A percentile compares a stretch with the other conserved stretches of the same genome.
Conservation (phyloP, 2,888 invertebrate genomes). For the Pyrrhia umbra region DNA sequence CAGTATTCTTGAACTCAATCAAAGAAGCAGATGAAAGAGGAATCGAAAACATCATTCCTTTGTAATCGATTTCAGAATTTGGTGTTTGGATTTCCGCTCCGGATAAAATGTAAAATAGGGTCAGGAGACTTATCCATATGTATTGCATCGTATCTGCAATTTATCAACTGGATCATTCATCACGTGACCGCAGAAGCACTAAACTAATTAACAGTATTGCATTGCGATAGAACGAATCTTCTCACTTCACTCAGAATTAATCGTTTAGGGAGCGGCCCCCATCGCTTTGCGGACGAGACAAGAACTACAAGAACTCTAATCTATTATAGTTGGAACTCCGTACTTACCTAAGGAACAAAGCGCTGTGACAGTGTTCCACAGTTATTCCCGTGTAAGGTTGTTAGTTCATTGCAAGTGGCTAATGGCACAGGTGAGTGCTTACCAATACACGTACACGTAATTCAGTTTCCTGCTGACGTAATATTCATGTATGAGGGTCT, state of each 20-base stretch:
- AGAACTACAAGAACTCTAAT: slow-evolving; percentile 70
- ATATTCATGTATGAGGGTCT: slow-evolving; percentile 46
- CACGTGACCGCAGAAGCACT: slow-evolving; percentile 66
- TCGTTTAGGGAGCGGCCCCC: slow-evolving; percentile 66
- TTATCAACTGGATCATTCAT: slow-evolving; percentile 68
- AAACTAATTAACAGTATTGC: slow-evolving; percentile 70
- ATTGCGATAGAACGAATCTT: slow-evolving; percentile 57
- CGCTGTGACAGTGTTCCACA: slow-evolving; percentile 32
- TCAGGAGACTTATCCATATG: slow-evolving; percentile 48
- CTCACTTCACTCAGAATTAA: slow-evolving; percentile 68
- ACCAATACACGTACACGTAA: slow-evolving; percentile 40
- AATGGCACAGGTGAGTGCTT: slow-evolving; percentile 58
- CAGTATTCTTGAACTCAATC: slow-evolving; percentile 47
- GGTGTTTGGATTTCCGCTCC: slow-evolving; percentile 21
- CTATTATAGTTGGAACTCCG: slow-evolving; percentile 62
- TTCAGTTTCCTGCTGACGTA: slow-evolving; percentile 58
- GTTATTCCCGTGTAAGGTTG: slow-evolving; percentile 59
- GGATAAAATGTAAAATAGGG: slow-evolving; percentile 37
- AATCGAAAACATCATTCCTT: slow-evolving; percentile 42
- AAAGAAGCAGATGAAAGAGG: slow-evolving; percentile 36
- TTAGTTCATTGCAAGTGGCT: slow-evolving; percentile 58
- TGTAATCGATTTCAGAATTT: slow-evolving; percentile 46
- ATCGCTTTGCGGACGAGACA: slow-evolving; percentile 48
- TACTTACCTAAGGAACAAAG: slow-evolving; percentile 46
- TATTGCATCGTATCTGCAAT: slow-evolving; percentile 58